These are phyloP conservation scores for Procavia capensis DNA, from an alignment of 2,113 vertebrate species.

Conservation along the genomic window DNA sequence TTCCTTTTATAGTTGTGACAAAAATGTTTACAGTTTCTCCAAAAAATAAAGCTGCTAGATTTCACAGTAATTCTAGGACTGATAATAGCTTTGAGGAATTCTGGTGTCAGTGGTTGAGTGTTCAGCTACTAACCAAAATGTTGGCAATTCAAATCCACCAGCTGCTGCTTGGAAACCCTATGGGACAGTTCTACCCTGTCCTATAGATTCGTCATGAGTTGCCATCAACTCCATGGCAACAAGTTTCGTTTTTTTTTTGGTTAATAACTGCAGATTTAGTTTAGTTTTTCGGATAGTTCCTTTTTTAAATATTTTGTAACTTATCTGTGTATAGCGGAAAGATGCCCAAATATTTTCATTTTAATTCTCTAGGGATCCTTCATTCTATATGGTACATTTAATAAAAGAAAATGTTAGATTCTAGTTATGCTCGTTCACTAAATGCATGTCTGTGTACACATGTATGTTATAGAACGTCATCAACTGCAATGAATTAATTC, in stretches of 20 bases:
- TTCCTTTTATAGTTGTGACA: not conserved
- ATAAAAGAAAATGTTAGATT: constrained; percentile 34
- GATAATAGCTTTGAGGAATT: not conserved
- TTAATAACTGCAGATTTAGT: not conserved
- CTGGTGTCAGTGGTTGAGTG: too few relatives aligned
- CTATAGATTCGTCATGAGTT: too few relatives aligned
- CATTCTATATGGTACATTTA: not conserved
- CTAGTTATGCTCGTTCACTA: constrained; percentile 9
- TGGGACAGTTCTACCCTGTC: too few relatives aligned
- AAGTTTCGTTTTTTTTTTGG: too few relatives aligned
- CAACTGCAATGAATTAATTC: not conserved
- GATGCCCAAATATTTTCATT: not conserved
- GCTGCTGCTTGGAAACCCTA: too few relatives aligned
- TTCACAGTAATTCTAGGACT: not conserved
- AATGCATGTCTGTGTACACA: not conserved
- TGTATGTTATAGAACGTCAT: not conserved
- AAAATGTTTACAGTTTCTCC: not conserved
- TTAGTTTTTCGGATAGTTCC: not conserved
- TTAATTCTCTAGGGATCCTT: not conserved
- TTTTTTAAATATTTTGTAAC: constrained; percentile 7
- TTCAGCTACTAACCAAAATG: too few relatives aligned
- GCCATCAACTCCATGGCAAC: too few relatives aligned
- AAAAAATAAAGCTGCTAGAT: not conserved
- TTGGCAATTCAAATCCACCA: too few relatives aligned
- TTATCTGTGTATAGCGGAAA: not conserved